A percentile compares a stretch with the other conserved stretches of the same genome.
phyloP scores from a whole-genome alignment of 2,113 vertebrate species.

The Eretmochelys imbricata region DNA sequence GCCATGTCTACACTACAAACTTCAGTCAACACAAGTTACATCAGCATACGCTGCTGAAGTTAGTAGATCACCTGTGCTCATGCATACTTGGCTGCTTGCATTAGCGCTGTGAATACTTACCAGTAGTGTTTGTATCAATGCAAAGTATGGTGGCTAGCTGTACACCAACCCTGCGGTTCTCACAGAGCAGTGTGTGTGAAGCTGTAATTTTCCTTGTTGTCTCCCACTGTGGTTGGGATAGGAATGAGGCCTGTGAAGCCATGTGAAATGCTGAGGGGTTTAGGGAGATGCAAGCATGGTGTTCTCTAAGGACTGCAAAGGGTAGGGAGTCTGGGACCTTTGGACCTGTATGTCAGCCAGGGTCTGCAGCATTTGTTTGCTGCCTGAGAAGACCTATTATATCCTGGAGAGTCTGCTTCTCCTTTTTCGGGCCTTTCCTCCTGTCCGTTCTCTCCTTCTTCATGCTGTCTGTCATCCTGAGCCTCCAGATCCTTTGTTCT shows the following conservation, averaged over 20 bases:
- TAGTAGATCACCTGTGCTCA: neutral
- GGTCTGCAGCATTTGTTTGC: neutral
- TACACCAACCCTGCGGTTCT: neutral
- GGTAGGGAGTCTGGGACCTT: neutral
- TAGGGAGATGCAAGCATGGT: neutral
- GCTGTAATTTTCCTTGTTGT: neutral
- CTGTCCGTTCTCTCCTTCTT: neutral
- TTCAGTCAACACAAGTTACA: neutral
- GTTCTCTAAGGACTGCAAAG: neutral
- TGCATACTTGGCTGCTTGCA: neutral
- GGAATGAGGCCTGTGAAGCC: neutral
- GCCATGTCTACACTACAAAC: neutral
- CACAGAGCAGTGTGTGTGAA: neutral
- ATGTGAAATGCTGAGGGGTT: neutral
- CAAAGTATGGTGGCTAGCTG: neutral
- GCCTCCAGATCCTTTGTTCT: neutral
- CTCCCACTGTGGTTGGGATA: neutral
- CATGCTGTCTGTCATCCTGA: neutral
- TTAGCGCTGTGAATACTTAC: neutral
- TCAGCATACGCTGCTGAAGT: neutral
- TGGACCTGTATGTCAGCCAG: neutral
- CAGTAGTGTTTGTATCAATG: neutral
- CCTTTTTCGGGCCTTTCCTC: neutral
- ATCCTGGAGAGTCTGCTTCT: neutral
- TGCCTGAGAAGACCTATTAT: neutral